Evolutionary conservation across 2,888 invertebrate species (phyloP).

Genomic region (Sarcophaga rosellei): DNA sequence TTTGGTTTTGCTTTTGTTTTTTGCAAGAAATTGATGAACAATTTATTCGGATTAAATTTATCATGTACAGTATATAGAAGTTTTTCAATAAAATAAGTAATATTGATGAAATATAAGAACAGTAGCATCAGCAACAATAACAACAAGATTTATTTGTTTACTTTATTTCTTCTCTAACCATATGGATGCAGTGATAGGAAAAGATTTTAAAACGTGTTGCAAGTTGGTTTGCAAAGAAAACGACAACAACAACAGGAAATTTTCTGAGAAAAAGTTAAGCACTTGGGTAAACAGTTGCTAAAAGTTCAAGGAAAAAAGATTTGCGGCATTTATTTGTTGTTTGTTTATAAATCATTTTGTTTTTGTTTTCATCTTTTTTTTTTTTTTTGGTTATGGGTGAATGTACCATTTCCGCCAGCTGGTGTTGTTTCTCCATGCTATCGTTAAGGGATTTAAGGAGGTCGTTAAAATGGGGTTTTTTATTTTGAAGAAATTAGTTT

Average conservation of each 20-base stretch:
- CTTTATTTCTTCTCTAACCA: not conserved
- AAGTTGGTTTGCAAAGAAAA: slow-evolving; percentile 2
- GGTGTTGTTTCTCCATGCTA: not conserved
- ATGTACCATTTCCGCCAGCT: slow-evolving; percentile 4
- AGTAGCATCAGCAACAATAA: not conserved
- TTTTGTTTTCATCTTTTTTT: not conserved
- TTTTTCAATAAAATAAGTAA: not conserved
- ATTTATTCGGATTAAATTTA: slow-evolving; percentile 24
- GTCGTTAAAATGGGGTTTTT: not conserved
- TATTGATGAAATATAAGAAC: not conserved
- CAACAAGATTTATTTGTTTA: not conserved
- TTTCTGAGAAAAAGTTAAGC: slow-evolving; percentile 7
- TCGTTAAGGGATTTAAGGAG: too few relatives aligned
- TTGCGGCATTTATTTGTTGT: not conserved
- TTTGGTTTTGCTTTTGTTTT: not conserved
- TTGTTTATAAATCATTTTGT: not conserved
- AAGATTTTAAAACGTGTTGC: not conserved
- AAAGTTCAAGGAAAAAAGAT: not conserved
- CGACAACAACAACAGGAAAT: not conserved
- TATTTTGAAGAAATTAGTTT: not conserved
- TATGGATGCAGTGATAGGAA: slow-evolving; percentile 15
- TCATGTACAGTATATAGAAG: not conserved
- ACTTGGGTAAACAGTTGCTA: slow-evolving; percentile 11
- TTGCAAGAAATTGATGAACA: slow-evolving; percentile 44
- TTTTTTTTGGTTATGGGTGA: not conserved